Base-by-base conservation (phyloP, 2,888 invertebrate genomes). In the Rhimphoctona megacephalus region DNA sequence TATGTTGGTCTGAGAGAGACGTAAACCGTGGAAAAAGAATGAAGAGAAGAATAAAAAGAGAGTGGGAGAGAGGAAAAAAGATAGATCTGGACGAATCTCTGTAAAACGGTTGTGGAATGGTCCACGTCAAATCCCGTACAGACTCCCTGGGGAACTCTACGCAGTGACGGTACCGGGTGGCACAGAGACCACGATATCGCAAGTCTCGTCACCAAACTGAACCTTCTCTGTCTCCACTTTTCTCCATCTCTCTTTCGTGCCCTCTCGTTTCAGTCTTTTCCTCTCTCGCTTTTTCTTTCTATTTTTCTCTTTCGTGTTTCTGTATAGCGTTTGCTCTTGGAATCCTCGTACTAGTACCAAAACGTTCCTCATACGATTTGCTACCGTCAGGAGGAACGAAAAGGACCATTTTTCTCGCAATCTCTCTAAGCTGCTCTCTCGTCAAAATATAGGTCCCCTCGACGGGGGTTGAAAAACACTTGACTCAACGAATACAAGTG, bases 91-190 rank as follows among this genome's bases (percentile, higher is more conserved):
- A 81, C 70, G 52, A 73, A 73, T 64, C 49, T 66, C 66, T 81
- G 73, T 54, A 79, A 22, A 57, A 52, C 61, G 57, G 67, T 22
- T 80, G 85, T 86, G 86, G 83, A 87, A 86, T 81, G 81, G 77
- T 74, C 80, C 82, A 81, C 85, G 82, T 82, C 77, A 69, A 82
- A 79, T 81, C 78, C 82, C 46, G 82, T 76, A 74, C 73, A 86
- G 82, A 89, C 89, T 92, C 92, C 92, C 92, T 88, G 86, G 91
- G 91, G 92, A 91, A 90, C 74, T 87, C 86, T 80, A 49, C n/a
- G 86, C 89, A 90, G 94, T 90, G 94, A 93, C 93, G 91, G 94
- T 89, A 92, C 94, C 92, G 93, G 91, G 91, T 94, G 94, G 94
- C 91, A 94, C 94, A 92, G 91, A 89, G 89, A 89, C 88, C 87